Evolutionary conservation across 2,888 invertebrate genomes (phyloP).

Genomic region (Arrhopalites spinosus): DNA sequence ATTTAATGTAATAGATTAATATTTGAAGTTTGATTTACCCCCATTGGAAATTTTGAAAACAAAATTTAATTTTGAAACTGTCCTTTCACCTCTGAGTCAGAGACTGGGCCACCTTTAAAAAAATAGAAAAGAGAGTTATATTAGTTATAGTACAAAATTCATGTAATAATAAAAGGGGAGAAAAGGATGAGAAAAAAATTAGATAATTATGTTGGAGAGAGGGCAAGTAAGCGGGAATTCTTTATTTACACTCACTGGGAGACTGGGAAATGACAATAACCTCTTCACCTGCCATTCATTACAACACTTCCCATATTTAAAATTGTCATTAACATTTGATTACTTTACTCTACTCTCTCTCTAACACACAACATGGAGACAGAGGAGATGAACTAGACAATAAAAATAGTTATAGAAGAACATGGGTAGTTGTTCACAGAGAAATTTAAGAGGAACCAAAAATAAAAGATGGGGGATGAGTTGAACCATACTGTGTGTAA

Average conservation of each 20-base stretch:
- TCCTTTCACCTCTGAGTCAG: too few species aligned
- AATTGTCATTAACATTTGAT: conserved; percentile 35
- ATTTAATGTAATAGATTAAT: too few species aligned
- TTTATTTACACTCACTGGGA: conserved; percentile 36
- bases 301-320: conserved; percentile 37
- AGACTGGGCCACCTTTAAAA: too few species aligned
- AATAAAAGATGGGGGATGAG: background rate
- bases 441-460: background rate
- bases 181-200: conserved; percentile 20
- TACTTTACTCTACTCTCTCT: background rate
- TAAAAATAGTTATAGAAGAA: too few species aligned
- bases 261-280: conserved; percentile 42
- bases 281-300: conserved; percentile 41
- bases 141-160: too few species aligned
- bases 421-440: background rate
- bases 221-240: conserved; percentile 36
- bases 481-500: too few species aligned
- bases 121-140: too few species aligned
- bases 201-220: conserved; percentile 36
- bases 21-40: too few species aligned
- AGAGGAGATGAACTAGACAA: too few species aligned
- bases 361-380: too few species aligned
- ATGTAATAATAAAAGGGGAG: background rate
- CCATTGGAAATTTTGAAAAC: too few species aligned
- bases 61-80: too few species aligned